Conservation (phyloP, 2,113 vertebrate genomes). For the Willisornis vidua region DNA sequence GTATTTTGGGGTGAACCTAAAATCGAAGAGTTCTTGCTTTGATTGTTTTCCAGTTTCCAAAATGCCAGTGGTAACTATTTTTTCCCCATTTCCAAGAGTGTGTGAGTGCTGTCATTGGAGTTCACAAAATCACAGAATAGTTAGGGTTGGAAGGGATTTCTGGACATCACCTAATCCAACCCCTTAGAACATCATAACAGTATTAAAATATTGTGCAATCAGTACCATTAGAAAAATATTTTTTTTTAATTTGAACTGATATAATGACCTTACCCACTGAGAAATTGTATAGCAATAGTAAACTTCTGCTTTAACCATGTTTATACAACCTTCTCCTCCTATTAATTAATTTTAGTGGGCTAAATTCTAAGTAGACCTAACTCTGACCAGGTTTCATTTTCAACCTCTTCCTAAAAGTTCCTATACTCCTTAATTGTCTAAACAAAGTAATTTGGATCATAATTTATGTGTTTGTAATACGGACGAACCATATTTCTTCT, state of each 20-base stretch:
- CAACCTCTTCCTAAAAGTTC: not conserved
- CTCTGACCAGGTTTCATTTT: not conserved
- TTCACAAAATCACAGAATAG: not conserved
- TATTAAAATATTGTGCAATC: slow-evolving; percentile 15
- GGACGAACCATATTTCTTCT: not conserved
- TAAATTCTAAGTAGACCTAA: not conserved
- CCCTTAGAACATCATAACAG: not conserved
- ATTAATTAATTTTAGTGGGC: not conserved
- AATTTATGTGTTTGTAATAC: slow-evolving; percentile 13
- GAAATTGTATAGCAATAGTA: not conserved
- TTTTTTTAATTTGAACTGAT: slow-evolving; percentile 1
- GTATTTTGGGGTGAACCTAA: not conserved
- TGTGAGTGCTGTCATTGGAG: not conserved
- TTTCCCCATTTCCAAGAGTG: rapidly evolving
- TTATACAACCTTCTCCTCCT: not conserved
- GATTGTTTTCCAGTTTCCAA: not conserved
- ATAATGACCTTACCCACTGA: not conserved
- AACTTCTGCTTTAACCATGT: not conserved
- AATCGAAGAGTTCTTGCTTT: not conserved
- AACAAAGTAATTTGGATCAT: not conserved
- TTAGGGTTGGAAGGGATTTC: not conserved
- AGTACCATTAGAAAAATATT: not conserved
- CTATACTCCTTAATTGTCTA: not conserved
- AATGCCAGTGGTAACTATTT: not conserved
- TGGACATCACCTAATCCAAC: not conserved